Evolutionary conservation across 2,113 vertebrate species (phyloP), one percentile per base, ranked within the genome.

Genomic region (Amia ocellicauda): DNA sequence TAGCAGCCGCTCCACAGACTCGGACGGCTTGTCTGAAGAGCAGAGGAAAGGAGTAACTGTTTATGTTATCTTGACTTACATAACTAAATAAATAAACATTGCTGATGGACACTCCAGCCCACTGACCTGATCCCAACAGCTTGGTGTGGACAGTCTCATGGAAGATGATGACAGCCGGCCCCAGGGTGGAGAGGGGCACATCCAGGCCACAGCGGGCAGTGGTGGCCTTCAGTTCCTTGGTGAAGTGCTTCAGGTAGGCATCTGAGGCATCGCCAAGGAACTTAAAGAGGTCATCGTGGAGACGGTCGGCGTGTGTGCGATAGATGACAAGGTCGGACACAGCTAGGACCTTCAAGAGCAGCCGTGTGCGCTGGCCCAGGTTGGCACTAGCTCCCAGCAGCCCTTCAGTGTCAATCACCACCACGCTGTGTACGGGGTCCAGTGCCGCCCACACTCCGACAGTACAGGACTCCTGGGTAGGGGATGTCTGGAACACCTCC

Each of bases 131-230:
- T 70, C 96, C 96, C 61, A 99, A 82, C 0, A 99, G 87, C 62
- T 98, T 97, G 70, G 97, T 98, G 77, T 99, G 95, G 31, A 98
- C 93, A 20, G 97, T 99, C 88, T 99, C 96, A 0, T 99, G 97
- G 85, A 99, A 99, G 86, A 99, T 96, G 73, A 99, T 92, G 58
- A 99, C 96, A 3, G 91, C 94, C 1, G 97, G 96, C 60, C 96
- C 97, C 76, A 99, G 82, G 0, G 95, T 97, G 69, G 97, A 99
- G 58, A 99, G 82, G 14, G 97, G 96, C 63, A 98, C 97, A 59
- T 99, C 95, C 63, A 99, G 88, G 49, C 97, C 97, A 73, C 96
- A 99, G 61, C 96, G 94, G 36, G 92, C 89, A 66, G 97, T 97
- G 2, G 96, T 99, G 58, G 95, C 96, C 82, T 98, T 98, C 72